phyloP scores from a whole-genome alignment of 2,888 invertebrate species.

The Sturmia bella region DNA sequence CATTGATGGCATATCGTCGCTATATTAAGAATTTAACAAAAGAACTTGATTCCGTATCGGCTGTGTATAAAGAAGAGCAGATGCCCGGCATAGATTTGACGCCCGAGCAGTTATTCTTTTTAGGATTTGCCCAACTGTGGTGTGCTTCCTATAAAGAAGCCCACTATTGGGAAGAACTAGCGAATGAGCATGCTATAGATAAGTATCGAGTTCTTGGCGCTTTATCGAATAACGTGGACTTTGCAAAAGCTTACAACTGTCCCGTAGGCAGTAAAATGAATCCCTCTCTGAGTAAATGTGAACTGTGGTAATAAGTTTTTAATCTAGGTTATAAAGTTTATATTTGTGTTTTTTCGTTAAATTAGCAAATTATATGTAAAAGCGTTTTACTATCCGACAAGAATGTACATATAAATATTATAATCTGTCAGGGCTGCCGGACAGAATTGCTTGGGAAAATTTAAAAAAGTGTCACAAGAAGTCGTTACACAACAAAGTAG shows the following conservation, averaged over 20 bases:
- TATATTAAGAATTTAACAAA: constrained; percentile 72
- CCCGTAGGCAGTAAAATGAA: constrained; percentile 77
- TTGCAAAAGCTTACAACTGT: constrained; percentile 76
- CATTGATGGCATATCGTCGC: constrained; percentile 75
- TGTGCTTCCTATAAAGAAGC: constrained; percentile 77
- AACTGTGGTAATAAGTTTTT: constrained; percentile 75
- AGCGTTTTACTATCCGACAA: no score
- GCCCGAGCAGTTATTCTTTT: constrained; percentile 78
- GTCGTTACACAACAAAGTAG: no score
- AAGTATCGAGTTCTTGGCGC: constrained; percentile 78
- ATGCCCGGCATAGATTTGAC: constrained; percentile 78
- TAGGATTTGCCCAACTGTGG: constrained; percentile 79
- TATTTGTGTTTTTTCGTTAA: no score
- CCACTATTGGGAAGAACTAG: constrained; percentile 78
- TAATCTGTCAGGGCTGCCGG: no score
- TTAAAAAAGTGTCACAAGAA: no score
- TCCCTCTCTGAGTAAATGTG: constrained; percentile 74
- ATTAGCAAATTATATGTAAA: no score
- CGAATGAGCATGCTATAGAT: constrained; percentile 76
- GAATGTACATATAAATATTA: no score
- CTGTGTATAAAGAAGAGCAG: constrained; percentile 72
- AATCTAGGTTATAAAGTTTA: not conserved
- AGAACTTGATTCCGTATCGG: constrained; percentile 27
- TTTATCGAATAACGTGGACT: constrained; percentile 77
- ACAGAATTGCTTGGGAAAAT: no score